Evolutionary conservation across 1,140 invertebrate genomes (phyloP), one percentile per base, ranked within the genome.

Genomic region (Zaprionus lachaisei): DNA sequence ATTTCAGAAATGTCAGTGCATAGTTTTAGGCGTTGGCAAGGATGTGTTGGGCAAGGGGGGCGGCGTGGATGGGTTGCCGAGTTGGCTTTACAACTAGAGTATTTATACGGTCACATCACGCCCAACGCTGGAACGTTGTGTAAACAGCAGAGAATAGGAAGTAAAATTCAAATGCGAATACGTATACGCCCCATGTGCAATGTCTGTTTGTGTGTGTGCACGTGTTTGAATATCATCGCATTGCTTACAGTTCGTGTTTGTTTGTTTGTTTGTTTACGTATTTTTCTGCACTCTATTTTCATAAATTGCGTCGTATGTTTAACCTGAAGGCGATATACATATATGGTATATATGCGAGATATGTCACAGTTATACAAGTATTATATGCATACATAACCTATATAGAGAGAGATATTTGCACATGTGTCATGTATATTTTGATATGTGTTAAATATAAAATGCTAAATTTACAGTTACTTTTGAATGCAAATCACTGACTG

Each of bases 1-100:
- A 87, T 87, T 87, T 89, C 87, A 82, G 58, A 87, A 89, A 89
- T 81, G 81, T 81, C 85, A 79, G 51, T 79, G 81, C 72, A 87
- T 81, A 81, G 84, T 89, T 87, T 79, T 70, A 79, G 85, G 84
- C 84, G 76, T 67, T 64, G 22, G 67, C 28, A 20, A 69, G 37
- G 67, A 34, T 34, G 31, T 34, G 38, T 37, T 2, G 41, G 2
- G 2, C 5, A n/a, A 7, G 41, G 0, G 41, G 15, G 6, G 41
- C 4, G 37, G 37, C 37, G 14, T 38, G 37, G 37, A 12, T 38
- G 12, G 14, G 4, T 15, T 15, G 41, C 7, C 14, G 15, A 15
- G n/a, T 57, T 79, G 44, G 61, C 73, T 76, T 74, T 47, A 31
- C 22, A 61, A 20, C 28, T 54, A 15, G 14, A 24, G 38, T 75